Evolutionary conservation across 2,113 vertebrate species (phyloP), one percentile per base, ranked within the genome.

Genomic region (Ptychochromis oligacanthus): DNA sequence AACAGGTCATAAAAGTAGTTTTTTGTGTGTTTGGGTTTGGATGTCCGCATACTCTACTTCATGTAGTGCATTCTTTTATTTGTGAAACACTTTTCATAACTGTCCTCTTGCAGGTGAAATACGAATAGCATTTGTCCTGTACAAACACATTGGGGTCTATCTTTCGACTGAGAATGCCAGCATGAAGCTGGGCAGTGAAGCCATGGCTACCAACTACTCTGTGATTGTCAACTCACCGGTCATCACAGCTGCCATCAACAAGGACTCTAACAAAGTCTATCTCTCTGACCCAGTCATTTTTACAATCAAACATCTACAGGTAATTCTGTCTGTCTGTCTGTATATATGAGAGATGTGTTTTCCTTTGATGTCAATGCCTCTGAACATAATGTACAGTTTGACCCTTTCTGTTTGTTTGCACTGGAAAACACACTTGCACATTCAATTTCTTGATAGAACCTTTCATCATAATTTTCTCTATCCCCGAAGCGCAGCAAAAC

Each of bases 151-250:
- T 88, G 98, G 98, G 1, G 93, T 96, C 40, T 99, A 99, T 92
- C 95, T 99, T 34, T 98, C 98, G 28, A 99, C 98, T 28, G 98
- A 99, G 90, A 99, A 99, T 0, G 97, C 98, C 93, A 99, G 97
- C 94, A 96, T 99, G 96, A 99, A 99, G 91, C 88, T 99, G 90
- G 97, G 97, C 90, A 97, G 94, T 15, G 97, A 99, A 88, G 97
- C 97, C 1, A 94, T 99, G 95, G 97, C 97, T 0, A 97, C 98
- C 80, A 99, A 99, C 93, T 98, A 99, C 91, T 98, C 98, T 0
- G 96, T 99, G 93, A 99, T 99, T 2, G 98, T 99, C 93, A 99
- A 99, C 93, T 99, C 98, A 0, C 97, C 98, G 1, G 96, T 99
- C 40, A 97, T 99, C 91, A 98, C 97, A 0, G 98, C 98, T 3